Evolutionary conservation across 2,888 invertebrate species (phyloP), one percentile per base, ranked within the genome.

Genomic region (Epinotia bilunana): DNA sequence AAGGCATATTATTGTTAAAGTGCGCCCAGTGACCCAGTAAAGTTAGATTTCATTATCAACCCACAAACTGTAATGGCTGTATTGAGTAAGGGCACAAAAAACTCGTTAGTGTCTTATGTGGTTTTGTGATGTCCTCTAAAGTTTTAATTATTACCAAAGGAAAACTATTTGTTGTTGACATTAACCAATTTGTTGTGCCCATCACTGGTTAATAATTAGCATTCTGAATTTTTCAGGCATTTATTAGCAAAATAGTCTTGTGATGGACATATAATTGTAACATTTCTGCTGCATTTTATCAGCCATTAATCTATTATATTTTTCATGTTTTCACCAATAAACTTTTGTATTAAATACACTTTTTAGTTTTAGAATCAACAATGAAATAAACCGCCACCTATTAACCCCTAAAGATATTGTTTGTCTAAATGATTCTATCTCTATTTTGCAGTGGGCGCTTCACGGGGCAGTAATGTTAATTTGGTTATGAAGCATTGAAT

Each of bases 251-350:
- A 89, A 90, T 92, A 93, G 91, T 90, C 90, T 86, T 93, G 91
- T 93, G 92, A 93, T 92, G 92, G 91, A 91, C 91, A 91, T 87
- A 81, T 90, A 92, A 93, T 94, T 94, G 94, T 94, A 93, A 93
- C 90, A 92, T 92, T 93, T 93, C 92, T 90, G 93, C 94, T 94
- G 93, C 94, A 93, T 94, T 93, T 93, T 93, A 93, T 92, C 94
- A 94, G 93, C 93, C 94, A 93, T 93, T 93, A 92, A 92, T 93
- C 93, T 92, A 93, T 93, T 93, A 94, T 94, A 94, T 94, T 94
- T 94, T 94, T 93, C 94, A 94, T 94, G 94, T 94, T 94, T 94
- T 94, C 94, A 94, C 94, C 94, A 94, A 94, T 94, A 94, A 93
- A 94, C 91, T 92, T 94, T 94, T 94, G 94, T 94, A 94, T 94